Evolutionary conservation across 64 coral and sea anemone genomes (phyloP).

Genomic region (Pocillopora verrucosa): DNA sequence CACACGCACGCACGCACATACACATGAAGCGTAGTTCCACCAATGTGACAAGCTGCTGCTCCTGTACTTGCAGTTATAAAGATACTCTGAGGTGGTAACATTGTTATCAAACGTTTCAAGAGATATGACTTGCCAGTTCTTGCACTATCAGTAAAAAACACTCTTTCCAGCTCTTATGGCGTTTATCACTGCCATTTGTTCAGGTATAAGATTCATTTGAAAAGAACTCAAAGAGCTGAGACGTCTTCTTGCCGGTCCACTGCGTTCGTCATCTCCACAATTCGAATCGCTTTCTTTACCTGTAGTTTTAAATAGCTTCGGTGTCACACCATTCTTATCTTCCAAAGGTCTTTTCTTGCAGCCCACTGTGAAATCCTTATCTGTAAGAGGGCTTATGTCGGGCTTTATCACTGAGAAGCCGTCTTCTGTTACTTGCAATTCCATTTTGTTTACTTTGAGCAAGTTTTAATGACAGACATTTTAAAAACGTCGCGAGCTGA

Average conservation of each 20-base stretch:
- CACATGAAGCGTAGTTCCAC: slow-evolving; percentile 88
- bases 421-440: slow-evolving; percentile 72
- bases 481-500: too few relatives aligned
- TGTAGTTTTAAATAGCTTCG: slow-evolving; percentile 59
- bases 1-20: too few relatives aligned
- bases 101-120: slow-evolving; percentile 69
- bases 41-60: slow-evolving; percentile 85
- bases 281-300: not conserved
- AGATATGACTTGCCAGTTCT: slow-evolving; percentile 86
- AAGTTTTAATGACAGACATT: too few relatives aligned
- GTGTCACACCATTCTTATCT: slow-evolving; percentile 47
- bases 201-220: slow-evolving; percentile 55
- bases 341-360: slow-evolving; percentile 73
- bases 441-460: slow-evolving; percentile 79
- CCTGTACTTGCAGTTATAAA: slow-evolving; percentile 87
- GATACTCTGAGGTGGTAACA: slow-evolving; percentile 68
- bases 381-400: too few relatives aligned
- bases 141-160: slow-evolving; percentile 88
- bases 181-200: slow-evolving; percentile 69
- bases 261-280: not conserved
- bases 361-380: slow-evolving; percentile 73
- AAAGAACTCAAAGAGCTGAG: slow-evolving; percentile 47
- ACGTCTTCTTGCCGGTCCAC: slow-evolving; percentile 53
- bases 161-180: slow-evolving; percentile 59
- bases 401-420: slow-evolving; percentile 80